Evolutionary conservation across 2,888 invertebrate genomes (phyloP).

Genomic region (Candidula unifasciata): DNA sequence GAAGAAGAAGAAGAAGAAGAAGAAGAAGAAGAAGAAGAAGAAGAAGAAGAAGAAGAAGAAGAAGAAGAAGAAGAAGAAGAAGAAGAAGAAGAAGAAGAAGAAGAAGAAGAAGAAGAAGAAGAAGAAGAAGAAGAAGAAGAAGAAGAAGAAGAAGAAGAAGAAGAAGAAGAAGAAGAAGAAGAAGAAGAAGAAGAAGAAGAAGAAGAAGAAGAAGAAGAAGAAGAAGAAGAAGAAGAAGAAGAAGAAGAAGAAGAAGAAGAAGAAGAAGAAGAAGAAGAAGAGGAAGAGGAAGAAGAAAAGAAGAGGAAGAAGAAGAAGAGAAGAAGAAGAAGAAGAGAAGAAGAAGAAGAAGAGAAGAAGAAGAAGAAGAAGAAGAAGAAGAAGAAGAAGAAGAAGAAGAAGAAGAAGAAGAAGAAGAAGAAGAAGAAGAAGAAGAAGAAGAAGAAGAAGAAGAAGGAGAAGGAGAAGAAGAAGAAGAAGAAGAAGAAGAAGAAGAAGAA

Average conservation of each 20-base stretch:
- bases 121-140: background rate
- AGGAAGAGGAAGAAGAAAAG: no score
- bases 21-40: background rate
- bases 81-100: conserved; percentile 1
- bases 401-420: no score
- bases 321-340: no score
- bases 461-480: no score
- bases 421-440: no score
- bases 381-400: no score
- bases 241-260: background rate
- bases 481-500: background rate
- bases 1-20: background rate
- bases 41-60: background rate
- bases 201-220: no score
- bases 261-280: background rate
- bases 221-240: background rate
- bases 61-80: background rate
- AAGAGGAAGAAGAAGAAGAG: no score
- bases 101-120: conserved; percentile 5
- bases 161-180: background rate
- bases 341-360: no score
- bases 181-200: background rate
- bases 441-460: no score
- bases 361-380: no score
- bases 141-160: background rate